Base-by-base conservation (phyloP, 2,888 invertebrate genomes). In the Epirrhoe alternata region DNA sequence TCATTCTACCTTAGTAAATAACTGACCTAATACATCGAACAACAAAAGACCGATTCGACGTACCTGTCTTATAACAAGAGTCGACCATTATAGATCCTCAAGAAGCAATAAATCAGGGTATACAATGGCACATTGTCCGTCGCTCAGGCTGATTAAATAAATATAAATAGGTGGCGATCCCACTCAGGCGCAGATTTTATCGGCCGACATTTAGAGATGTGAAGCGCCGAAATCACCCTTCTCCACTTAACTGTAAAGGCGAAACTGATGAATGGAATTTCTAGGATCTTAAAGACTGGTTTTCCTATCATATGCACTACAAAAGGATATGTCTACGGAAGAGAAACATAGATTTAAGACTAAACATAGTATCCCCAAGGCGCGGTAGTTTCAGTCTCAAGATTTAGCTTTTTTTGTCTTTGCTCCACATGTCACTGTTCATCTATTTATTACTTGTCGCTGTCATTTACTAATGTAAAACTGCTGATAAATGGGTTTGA, bases 71-170 rank as follows among this genome's bases (percentile, higher is more conserved):
- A 62, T 64, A 75, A 78, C 79, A 80, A 80, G 80, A 81, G 78
- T 73, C 69, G 76, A 75, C 79, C 77, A 76, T 77, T 77, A 77
- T 69, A 76, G 76, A 74, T 77, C 76, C 74, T 77, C 82, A 74
- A 77, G 77, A 73, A 74, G 82, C 86, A 87, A 90, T 90, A 91
- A 91, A 92, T 91, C 92, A 88, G 86, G 82, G 78, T 82, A 81
- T 88, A 93, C 92, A 93, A 92, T 91, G 86, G 89, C 87, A 91
- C 91, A 92, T 92, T 92, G 92, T 92, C 90, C 84, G 90, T 91
- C 92, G 87, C 85, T 90, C 89, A 88, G 81, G 73, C 86, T 89
- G 92, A 91, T 92, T 92, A 89, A 90, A 88, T 87, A 88, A 86
- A 90, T 91, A 89, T 88, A 89, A 92, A 89, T 90, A 91, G 91